Evolutionary conservation across 1,140 invertebrate genomes (phyloP).

Genomic region (Bacillus rossius): DNA sequence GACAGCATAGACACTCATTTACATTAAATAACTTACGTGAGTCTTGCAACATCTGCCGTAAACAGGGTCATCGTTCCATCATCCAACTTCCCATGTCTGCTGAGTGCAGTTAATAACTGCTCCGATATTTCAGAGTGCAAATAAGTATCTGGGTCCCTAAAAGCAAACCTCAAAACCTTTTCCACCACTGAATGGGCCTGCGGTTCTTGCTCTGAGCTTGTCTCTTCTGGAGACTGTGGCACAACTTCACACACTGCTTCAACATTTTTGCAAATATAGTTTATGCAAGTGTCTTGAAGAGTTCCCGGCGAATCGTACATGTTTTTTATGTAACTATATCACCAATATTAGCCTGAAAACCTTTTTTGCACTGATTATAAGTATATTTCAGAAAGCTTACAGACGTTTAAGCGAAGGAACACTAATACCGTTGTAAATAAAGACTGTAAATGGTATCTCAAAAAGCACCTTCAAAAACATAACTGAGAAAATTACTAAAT

Average conservation of each 20-base stretch:
- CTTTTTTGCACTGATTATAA: too few relatives aligned
- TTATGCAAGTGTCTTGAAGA: conserved; percentile 61
- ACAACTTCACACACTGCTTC: conserved; percentile 49
- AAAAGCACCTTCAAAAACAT: too few relatives aligned
- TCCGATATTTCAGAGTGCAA: conserved; percentile 64
- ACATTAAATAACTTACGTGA: conserved; percentile 39
- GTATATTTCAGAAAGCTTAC: too few relatives aligned
- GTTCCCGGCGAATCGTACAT: conserved; percentile 59
- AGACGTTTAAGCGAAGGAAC: too few relatives aligned
- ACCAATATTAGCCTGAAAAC: too few relatives aligned
- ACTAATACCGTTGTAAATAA: too few relatives aligned
- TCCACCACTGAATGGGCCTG: not conserved
- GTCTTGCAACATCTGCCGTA: conserved; percentile 54
- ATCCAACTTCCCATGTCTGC: conserved; percentile 56
- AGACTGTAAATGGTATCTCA: too few relatives aligned
- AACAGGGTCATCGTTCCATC: conserved; percentile 63
- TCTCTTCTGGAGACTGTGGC: not conserved
- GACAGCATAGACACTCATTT: too few relatives aligned
- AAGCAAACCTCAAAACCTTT: conserved; percentile 44
- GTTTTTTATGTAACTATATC: too few relatives aligned
- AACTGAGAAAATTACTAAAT: too few relatives aligned
- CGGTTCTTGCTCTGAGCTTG: not conserved
- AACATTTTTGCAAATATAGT: conserved; percentile 65
- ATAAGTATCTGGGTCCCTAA: conserved; percentile 58
- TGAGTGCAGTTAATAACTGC: conserved; percentile 54